Evolutionary conservation across 2,888 invertebrate genomes (phyloP).

Genomic region (Platycnemis pennipes): DNA sequence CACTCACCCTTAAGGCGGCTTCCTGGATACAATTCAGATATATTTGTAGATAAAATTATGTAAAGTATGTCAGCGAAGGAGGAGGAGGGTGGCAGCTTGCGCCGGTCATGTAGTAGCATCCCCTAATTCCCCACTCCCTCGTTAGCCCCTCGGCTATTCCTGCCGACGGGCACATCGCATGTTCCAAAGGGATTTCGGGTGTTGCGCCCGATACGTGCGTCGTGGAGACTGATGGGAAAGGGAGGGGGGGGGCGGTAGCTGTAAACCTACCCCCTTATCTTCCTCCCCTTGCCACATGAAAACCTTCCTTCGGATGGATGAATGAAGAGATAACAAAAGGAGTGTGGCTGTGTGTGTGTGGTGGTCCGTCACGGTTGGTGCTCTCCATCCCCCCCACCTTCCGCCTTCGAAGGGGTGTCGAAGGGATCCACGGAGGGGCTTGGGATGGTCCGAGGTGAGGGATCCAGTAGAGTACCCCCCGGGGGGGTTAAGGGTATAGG

Average conservation of each 20-base stretch:
- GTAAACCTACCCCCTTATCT: too few species aligned
- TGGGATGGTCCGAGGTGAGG: not conserved
- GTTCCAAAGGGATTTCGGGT: not conserved
- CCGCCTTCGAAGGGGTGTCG: not conserved
- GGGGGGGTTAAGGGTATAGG: not conserved
- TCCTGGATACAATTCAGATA: too few species aligned
- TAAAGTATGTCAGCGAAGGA: too few species aligned
- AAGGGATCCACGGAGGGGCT: not conserved
- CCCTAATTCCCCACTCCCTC: not conserved
- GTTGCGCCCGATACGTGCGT: not conserved
- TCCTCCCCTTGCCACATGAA: too few species aligned
- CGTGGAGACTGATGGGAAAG: too few species aligned
- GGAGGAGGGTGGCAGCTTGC: not conserved
- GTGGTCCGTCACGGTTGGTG: slow-evolving; percentile 55
- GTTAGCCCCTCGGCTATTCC: not conserved
- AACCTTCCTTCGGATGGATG: slow-evolving; percentile 17
- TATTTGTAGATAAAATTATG: too few species aligned
- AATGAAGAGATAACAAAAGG: slow-evolving; percentile 60
- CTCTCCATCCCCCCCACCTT: not conserved
- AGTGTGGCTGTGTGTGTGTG: slow-evolving; percentile 52
- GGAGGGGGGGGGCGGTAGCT: too few species aligned
- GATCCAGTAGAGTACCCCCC: not conserved
- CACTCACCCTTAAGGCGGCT: too few species aligned
- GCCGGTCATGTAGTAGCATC: not conserved
- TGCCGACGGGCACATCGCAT: not conserved